Evolutionary conservation across 2,888 invertebrate genomes (phyloP), one percentile per base, ranked within the genome.

Genomic region (Hartigia nigra): DNA sequence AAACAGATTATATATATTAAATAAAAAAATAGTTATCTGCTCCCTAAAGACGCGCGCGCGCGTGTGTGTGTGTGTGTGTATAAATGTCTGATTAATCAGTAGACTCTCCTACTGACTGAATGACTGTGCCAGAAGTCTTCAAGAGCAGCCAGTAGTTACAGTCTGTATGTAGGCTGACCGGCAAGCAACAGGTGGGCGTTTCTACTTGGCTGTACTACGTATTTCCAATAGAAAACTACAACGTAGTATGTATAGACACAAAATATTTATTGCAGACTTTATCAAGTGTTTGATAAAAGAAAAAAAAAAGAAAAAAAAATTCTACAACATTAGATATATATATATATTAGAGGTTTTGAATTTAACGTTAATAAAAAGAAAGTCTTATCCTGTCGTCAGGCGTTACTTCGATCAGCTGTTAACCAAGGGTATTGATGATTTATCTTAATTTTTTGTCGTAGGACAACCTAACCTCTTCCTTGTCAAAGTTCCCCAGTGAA

Each of bases 91-190:
- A 9, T 55, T 55, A 55, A 23, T 9, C 55, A 23, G 55, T 55
- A 55, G 55, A 23, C 55, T 55, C 23, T 55, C 55, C 55, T 55
- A 55, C 23, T 55, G 55, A 55, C 55, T 55, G 55, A 55, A 55
- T 23, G 55, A 55, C 55, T 55, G 5, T 14, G 55, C 55, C 55
- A 55, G 55, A 55, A 55, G 55, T 55, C 55, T 55, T 9, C 2
- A 23, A 55, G 55, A 23, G 2, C 23, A 14, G 72, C 72, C 31
- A 72, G 34, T 75, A 75, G 75, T 75, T 12, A 78, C 74, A 78
- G 80, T 76, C 80, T 77, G 82, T 82, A 83, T 80, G 81, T 83
- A 81, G 83, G 82, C 81, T 81, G 80, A 80, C 81, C 80, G 83
- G 82, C 81, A 81, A 84, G 37, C 75, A 37, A 39, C 78, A 75